Evolutionary conservation across 2,888 invertebrate genomes (phyloP), one percentile per base, ranked within the genome.

Genomic region (Chymomyza amoena): DNA sequence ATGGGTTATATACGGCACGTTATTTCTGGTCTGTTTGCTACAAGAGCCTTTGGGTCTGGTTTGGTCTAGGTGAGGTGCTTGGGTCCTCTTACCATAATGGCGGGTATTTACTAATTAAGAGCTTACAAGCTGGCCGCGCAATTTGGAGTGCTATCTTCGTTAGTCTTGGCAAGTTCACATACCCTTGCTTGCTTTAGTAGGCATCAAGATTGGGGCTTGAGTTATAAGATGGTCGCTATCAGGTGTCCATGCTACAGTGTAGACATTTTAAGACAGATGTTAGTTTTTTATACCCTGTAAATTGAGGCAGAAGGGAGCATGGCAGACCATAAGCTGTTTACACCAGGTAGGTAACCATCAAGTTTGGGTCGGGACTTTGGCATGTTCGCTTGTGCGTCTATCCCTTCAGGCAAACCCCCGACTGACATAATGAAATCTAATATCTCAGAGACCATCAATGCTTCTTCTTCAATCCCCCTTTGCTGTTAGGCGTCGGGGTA

Each of bases 71-170:
- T 54, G 50, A 45, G 39, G 51, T 54, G 50, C 51, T 45, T 18
- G 62, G 62, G n/a, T 61, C 16, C 39, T 13, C 13, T 78, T 86
- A 76, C 81, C 84, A 86, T 83, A 86, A 83, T 83, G 86, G 83
- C 75, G 79, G 83, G 79, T 84, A 83, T 84, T 84, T 84, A 87
- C 83, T 84, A 84, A 84, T 84, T 84, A 84, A 84, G 83, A 86
- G 83, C 83, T 84, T 87, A 82, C 87, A 82, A 87, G 78, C 62
- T 69, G 75, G 64, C 71, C 76, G 72, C 77, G 82, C 87, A 82
- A 82, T 77, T 79, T 77, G 79, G 67, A 84, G 79, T 75, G 84
- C 70, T 70, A 64, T 78, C 70, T 70, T 70, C 16, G 0, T 60
- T 36, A 10, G 13, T n/a, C 56, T 56, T 25, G 25, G 15, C 18